phyloP scores from a whole-genome alignment of 1,140 invertebrate species.

The Cydia pomonella region DNA sequence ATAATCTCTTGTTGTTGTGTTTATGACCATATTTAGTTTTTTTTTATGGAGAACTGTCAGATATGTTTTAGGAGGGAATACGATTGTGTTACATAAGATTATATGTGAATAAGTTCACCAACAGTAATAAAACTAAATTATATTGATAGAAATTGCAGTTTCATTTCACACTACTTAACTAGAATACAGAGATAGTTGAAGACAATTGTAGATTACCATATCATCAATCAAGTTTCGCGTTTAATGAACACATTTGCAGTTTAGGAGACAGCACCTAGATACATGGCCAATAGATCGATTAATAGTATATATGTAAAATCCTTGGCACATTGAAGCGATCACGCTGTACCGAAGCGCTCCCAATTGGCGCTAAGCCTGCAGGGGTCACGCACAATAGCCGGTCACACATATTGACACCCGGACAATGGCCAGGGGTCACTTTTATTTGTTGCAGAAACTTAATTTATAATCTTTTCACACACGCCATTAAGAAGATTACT shows the following conservation, averaged over 20 bases:
- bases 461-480: slow-evolving; percentile 81
- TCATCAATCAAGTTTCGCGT: background rate
- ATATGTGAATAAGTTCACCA: no score
- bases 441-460: slow-evolving; percentile 80
- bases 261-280: background rate
- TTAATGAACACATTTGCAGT: background rate
- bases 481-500: slow-evolving; percentile 80
- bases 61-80: no score
- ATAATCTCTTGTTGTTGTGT: no score
- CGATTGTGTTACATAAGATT: no score
- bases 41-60: no score
- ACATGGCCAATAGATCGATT: background rate
- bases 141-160: no score
- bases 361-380: slow-evolving; percentile 69
- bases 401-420: slow-evolving; percentile 78
- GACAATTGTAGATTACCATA: background rate
- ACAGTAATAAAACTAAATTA: no score
- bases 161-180: no score
- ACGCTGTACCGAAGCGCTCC: slow-evolving; percentile 63
- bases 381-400: slow-evolving; percentile 75
- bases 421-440: slow-evolving; percentile 76
- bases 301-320: slow-evolving; percentile 49
- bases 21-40: no score
- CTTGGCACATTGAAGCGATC: slow-evolving; percentile 52
- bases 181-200: no score